Percentiles rank a stretch among this genome's conserved stretches.
Conservation (phyloP, 2,797 vertebrate genomes). For the Limosa lapponica region DNA sequence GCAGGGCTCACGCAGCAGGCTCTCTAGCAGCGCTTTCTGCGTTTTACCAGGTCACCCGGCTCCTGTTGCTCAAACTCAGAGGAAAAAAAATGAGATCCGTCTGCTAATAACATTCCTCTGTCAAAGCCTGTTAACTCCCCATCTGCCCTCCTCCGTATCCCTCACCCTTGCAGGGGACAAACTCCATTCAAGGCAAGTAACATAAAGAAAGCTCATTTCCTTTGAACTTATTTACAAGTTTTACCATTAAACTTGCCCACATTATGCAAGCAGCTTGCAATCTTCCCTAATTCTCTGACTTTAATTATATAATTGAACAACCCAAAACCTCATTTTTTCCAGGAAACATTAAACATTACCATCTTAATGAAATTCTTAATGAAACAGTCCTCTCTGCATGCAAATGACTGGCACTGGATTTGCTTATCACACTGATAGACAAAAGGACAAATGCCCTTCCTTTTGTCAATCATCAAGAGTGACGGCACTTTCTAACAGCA, state of each 20-base stretch:
- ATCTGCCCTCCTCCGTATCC: not conserved
- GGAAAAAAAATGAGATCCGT: not conserved
- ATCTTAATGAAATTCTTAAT: slow-evolving; percentile 89
- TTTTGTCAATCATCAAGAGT: slow-evolving; percentile 60
- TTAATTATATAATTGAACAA: slow-evolving; percentile 86
- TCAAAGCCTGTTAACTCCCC: not conserved
- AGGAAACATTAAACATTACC: slow-evolving; percentile 86
- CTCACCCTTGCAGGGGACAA: not conserved
- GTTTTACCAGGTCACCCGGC: not conserved
- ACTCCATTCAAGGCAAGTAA: slow-evolving; percentile 30
- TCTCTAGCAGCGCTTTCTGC: not conserved
- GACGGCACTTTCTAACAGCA: slow-evolving; percentile 14
- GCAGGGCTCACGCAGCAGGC: not conserved
- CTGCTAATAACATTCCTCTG: not conserved
- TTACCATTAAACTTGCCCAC: slow-evolving; percentile 78
- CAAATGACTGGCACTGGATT: slow-evolving; percentile 77
- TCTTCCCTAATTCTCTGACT: slow-evolving; percentile 81
- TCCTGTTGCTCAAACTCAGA: not conserved
- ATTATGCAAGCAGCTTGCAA: slow-evolving; percentile 82
- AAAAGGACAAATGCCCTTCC: slow-evolving; percentile 64
- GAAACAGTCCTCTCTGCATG: slow-evolving; percentile 81
- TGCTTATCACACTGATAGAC: slow-evolving; percentile 71
- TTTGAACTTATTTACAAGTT: slow-evolving; percentile 82
- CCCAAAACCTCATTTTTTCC: slow-evolving; percentile 83
- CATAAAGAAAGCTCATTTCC: slow-evolving; percentile 54